These are phyloP conservation scores for Mareca strepera DNA, from an alignment of 2,797 vertebrate species.

Conservation along the genomic window DNA sequence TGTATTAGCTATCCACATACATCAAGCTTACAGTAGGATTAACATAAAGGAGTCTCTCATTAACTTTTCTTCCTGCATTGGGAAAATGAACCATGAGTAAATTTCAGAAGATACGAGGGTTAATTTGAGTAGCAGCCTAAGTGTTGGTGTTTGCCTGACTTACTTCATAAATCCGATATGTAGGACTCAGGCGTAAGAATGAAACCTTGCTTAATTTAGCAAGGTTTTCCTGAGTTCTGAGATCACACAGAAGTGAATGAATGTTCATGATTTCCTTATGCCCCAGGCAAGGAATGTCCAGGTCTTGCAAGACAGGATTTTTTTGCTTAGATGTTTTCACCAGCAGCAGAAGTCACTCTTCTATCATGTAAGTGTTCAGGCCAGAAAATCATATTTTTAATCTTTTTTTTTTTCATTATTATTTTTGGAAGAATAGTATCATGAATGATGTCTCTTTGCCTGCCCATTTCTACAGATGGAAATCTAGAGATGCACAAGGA, in stretches of 20 bases:
- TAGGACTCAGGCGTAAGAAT: background rate
- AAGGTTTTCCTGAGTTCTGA: background rate
- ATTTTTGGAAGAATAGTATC: background rate
- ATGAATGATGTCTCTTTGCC: background rate
- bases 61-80: background rate
- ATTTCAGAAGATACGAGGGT: slow-evolving; percentile 41
- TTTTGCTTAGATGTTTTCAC: background rate
- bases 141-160: slow-evolving; percentile 11
- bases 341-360: background rate
- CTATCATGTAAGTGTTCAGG: background rate
- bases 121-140: slow-evolving; percentile 18
- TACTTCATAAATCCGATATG: background rate
- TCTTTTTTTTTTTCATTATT: background rate
- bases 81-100: slow-evolving; percentile 21
- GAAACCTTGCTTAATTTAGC: background rate
- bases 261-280: background rate
- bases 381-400: background rate
- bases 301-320: background rate
- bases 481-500: background rate
- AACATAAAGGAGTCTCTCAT: slow-evolving; percentile 6
- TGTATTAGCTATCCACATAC: slow-evolving; percentile 4
- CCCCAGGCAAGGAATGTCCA: background rate
- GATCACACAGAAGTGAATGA: background rate
- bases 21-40: slow-evolving; percentile 37
- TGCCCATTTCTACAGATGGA: background rate